Percentiles rank a stretch among this genome's conserved stretches.
Evolutionary conservation across 2,113 vertebrate genomes (phyloP).

Genomic region (Phylloscopus trochilus): DNA sequence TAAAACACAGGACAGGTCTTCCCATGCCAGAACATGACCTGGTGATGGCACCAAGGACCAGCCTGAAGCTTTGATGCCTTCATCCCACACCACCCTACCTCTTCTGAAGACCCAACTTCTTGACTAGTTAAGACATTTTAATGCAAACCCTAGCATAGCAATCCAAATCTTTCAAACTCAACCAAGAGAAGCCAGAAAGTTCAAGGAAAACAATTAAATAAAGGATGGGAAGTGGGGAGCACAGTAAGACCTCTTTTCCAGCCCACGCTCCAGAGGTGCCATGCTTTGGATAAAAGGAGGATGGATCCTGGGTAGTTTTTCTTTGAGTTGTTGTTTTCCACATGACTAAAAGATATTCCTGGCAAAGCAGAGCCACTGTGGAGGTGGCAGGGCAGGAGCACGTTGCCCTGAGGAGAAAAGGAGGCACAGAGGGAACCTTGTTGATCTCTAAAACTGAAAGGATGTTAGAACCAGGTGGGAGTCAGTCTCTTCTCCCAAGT

Average conservation of each 20-base stretch:
- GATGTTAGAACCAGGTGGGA: neutral
- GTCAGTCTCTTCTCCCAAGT: neutral
- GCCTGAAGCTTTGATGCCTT: too few relatives aligned
- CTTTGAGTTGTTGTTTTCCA: neutral
- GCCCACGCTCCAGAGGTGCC: neutral
- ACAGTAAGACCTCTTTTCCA: neutral
- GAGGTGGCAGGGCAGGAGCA: neutral
- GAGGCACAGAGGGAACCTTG: neutral
- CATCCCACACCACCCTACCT: neutral
- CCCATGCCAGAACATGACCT: neutral
- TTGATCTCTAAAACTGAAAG: neutral
- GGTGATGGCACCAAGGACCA: neutral
- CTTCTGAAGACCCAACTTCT: neutral
- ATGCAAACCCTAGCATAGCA: neutral
- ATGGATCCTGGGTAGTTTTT: neutral
- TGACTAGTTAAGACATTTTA: neutral
- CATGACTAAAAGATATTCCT: neutral
- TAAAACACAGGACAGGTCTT: neutral
- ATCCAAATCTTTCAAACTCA: neutral
- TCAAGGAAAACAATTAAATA: neutral
- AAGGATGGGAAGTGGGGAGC: neutral
- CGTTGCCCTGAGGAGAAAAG: accelerated
- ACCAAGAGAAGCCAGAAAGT: neutral
- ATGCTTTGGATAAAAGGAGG: neutral
- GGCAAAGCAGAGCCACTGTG: neutral